These are phyloP conservation scores for Siphamia tubifer DNA, from an alignment of 2,113 vertebrate genomes.

Conservation along the genomic window DNA sequence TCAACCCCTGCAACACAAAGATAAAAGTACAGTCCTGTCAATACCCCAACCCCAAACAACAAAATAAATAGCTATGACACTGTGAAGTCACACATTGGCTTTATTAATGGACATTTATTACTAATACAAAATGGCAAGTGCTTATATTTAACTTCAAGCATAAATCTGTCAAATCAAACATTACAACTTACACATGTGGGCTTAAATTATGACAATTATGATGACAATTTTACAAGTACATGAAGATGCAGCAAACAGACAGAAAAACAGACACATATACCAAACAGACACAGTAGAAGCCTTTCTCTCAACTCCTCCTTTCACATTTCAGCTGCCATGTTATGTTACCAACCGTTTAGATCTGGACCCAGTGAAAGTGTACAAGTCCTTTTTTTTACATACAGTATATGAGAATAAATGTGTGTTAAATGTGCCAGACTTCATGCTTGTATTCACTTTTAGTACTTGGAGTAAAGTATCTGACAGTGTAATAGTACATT, in stretches of 20 bases:
- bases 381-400: background rate
- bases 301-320: background rate
- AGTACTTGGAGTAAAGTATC: background rate
- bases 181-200: background rate
- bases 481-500: slow-evolving; percentile 3
- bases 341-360: background rate
- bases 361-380: background rate
- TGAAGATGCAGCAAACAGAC: background rate
- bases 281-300: background rate
- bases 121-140: slow-evolving; percentile 30
- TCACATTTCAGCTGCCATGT: slow-evolving; percentile 17
- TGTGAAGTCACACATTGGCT: slow-evolving; percentile 19
- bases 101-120: slow-evolving; percentile 55
- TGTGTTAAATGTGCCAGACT: too few species aligned
- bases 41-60: too few species aligned
- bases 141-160: slow-evolving; percentile 24
- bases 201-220: background rate
- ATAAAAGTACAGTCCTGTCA: too few species aligned
- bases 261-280: background rate
- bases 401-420: background rate
- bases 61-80: background rate
- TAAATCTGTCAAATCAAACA: slow-evolving; percentile 33
- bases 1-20: too few species aligned
- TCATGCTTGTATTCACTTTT: background rate
- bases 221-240: background rate